phyloP scores from a whole-genome alignment of 2,797 vertebrate genomes.

The Lacerta agilis region DNA sequence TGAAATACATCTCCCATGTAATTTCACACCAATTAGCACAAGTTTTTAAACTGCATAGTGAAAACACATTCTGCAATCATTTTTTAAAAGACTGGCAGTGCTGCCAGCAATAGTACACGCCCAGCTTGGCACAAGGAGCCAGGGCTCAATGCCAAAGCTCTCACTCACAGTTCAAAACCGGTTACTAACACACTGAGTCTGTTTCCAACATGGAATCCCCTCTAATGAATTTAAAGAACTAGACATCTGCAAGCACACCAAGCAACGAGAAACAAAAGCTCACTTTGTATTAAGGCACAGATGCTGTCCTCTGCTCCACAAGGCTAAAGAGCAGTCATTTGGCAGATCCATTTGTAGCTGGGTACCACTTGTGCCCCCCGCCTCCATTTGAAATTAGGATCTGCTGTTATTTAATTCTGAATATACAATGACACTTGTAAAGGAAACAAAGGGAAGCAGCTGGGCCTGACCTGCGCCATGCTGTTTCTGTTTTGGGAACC shows the following conservation, averaged over 20 bases:
- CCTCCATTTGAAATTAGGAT: not conserved
- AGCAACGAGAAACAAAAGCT: constrained; percentile 24
- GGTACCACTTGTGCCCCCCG: not conserved
- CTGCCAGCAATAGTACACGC: constrained; percentile 2
- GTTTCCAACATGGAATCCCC: constrained; percentile 21
- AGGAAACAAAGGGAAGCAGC: not conserved
- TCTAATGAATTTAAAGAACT: constrained; percentile 33
- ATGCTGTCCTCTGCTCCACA: constrained; percentile 12
- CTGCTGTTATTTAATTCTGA: not conserved
- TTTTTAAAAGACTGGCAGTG: constrained; percentile 30
- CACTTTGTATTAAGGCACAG: constrained; percentile 15
- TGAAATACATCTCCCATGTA: constrained; percentile 47
- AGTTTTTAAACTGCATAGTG: constrained; percentile 30
- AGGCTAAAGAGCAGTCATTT: not conserved
- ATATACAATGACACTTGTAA: not conserved
- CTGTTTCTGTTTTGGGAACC: not conserved
- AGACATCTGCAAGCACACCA: constrained; percentile 40
- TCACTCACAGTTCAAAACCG: constrained; percentile 19
- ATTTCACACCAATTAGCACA: constrained; percentile 40
- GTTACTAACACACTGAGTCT: not conserved
- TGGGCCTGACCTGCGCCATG: not conserved
- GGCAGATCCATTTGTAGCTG: not conserved
- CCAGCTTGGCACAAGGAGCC: constrained; percentile 31
- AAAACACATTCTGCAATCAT: constrained; percentile 18
- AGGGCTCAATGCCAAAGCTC: constrained; percentile 33